Base-by-base conservation (phyloP, 2,113 vertebrate genomes). In the Tragelaphus imberbis region DNA sequence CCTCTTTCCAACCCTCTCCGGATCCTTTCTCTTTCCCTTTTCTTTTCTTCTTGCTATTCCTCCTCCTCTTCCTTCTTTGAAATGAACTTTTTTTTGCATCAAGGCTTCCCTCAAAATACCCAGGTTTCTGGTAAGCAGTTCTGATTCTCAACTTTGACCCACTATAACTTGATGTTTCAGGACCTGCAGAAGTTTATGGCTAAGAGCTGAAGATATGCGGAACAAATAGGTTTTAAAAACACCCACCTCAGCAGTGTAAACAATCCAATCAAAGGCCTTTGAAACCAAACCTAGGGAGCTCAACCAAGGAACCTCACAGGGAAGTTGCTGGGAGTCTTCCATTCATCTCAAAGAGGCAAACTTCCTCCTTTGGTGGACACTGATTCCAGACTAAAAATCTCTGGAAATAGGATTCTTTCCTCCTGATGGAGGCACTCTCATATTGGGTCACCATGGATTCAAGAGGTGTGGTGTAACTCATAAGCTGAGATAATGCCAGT, bases 121-220 rank as follows among this genome's bases (percentile, higher is more conserved):
- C 44, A 21, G 82, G 51, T 90, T 98, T 91, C 88, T 81, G 90
- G 97, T 93, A 85, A 96, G 40, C 61, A 77, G 47, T 40, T 82
- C 97, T 84, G 47, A 28, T 92, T 92, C 90, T 96, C 85, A 77
- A 9, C 47, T 15, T 10, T 21, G 11, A n/a, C 44, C 17, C 44
- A 4, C 44, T 92, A 80, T 95, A 86, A 92, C 58, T 85, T 71
- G 96, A 95, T 96, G 75, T 94, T 95, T 91, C 75, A 30, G 16
- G 11, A 28, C 40, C 0, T 2, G 79, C 16, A 40, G 84, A 95
- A 71, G 61, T 44, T 79, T 27, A 81, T 56, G 88, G 23, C 61
- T 7, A 36, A 7, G 56, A 59, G 49, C 36, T 88, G 51, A 82
- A 17, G 33, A 63, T 36, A 6, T 49, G 9, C 0, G 19, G 5